Percentiles rank a stretch among this genome's conserved stretches.
Evolutionary conservation across 1,140 invertebrate genomes (phyloP).

Genomic region (Meloidogyne hapla): DNA sequence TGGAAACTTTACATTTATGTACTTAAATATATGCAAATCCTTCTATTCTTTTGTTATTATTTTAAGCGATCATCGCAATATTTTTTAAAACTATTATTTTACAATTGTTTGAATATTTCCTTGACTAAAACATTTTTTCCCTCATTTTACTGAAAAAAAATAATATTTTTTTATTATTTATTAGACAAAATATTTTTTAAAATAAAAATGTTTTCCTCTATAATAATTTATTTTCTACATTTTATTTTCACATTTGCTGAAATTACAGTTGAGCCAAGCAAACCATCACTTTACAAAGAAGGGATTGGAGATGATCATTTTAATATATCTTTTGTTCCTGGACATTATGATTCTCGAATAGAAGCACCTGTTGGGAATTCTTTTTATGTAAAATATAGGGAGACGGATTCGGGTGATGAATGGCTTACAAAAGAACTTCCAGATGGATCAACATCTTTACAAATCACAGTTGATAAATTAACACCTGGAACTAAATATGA

Average conservation of each 20-base stretch:
- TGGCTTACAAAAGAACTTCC: slow-evolving; percentile 43
- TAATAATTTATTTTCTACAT: slow-evolving; percentile 1
- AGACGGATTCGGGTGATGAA: slow-evolving; percentile 48
- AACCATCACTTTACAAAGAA: slow-evolving; percentile 46
- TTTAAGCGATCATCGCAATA: neutral
- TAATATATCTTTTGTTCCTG: slow-evolving; percentile 61
- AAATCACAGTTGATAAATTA: slow-evolving; percentile 72
- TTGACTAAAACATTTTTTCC: too few species aligned
- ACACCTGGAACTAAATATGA: slow-evolving; percentile 81
- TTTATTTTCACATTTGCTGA: slow-evolving; percentile 24
- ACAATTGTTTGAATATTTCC: too few species aligned
- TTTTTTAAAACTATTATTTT: neutral
- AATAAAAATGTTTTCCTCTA: neutral
- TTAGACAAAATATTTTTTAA: neutral
- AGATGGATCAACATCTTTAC: slow-evolving; percentile 9
- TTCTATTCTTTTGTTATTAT: neutral
- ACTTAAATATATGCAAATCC: neutral
- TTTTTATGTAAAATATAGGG: slow-evolving; percentile 52
- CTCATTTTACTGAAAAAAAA: neutral
- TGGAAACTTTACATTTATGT: neutral
- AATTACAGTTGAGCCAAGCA: slow-evolving; percentile 60
- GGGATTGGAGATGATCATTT: slow-evolving; percentile 60
- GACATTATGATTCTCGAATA: slow-evolving; percentile 49
- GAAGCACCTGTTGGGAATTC: slow-evolving; percentile 56
- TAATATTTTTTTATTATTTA: neutral